Conservation (phyloP, 2,113 vertebrate species). For the Percina caprodes region DNA sequence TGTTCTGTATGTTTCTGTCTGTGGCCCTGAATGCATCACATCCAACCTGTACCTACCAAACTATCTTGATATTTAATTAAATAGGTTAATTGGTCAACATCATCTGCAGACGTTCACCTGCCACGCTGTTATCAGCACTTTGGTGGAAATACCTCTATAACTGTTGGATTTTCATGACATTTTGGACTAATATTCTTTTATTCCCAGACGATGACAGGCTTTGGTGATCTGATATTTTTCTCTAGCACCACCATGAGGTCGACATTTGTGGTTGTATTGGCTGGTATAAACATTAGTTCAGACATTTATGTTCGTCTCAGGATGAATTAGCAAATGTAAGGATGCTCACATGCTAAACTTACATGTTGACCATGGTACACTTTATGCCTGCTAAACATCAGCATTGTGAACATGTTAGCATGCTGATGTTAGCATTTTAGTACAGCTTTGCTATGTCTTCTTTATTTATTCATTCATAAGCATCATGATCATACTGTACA, state of each 20-base stretch:
- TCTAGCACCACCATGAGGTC: background rate
- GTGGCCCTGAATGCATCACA: background rate
- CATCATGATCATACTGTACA: background rate
- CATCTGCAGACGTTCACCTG: too few relatives aligned
- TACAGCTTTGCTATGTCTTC: background rate
- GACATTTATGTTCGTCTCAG: too few relatives aligned
- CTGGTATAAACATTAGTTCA: background rate
- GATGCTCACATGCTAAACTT: background rate
- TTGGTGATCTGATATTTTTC: background rate
- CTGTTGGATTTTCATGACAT: background rate
- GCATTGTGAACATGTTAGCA: background rate
- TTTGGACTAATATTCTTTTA: background rate
- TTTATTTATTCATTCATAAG: too few relatives aligned
- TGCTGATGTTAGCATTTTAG: background rate
- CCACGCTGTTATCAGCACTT: background rate
- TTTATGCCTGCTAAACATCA: background rate
- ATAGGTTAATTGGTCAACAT: background rate
- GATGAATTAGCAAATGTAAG: background rate
- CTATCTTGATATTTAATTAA: background rate
- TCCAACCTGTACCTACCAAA: background rate
- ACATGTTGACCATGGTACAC: background rate
- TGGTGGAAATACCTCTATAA: background rate
- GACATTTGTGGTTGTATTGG: background rate
- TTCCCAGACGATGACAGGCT: background rate
- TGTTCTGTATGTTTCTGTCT: background rate